These are phyloP conservation scores for Psettodes erumei DNA, from an alignment of 2,113 vertebrate genomes.

Conservation along the genomic window DNA sequence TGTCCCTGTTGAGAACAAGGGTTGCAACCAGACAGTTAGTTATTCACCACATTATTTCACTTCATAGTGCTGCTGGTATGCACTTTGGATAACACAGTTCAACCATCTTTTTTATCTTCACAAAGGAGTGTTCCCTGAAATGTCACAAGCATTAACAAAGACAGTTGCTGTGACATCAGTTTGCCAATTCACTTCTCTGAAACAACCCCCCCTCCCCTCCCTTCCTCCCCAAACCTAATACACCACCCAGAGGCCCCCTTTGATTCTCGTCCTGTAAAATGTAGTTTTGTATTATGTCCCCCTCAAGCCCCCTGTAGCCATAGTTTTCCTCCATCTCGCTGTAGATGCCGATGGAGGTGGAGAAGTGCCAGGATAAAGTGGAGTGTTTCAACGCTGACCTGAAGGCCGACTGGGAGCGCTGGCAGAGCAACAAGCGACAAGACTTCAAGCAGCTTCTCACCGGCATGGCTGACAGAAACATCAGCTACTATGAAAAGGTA, in stretches of 20 bases:
- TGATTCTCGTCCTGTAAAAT: background rate
- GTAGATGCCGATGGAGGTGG: constrained; percentile 92
- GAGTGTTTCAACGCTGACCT: constrained; percentile 98
- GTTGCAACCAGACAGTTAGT: background rate
- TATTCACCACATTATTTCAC: background rate
- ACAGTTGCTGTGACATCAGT: background rate
- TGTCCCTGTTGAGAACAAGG: too few species aligned
- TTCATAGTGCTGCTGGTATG: background rate
- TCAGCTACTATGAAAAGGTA: constrained; percentile 97
- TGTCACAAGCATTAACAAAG: background rate
- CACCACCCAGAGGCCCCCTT: background rate
- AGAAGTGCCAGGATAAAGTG: constrained; percentile 94
- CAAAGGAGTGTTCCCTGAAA: background rate
- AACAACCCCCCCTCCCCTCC: background rate
- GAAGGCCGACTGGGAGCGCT: constrained; percentile 98
- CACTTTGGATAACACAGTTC: background rate
- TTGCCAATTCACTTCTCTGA: background rate
- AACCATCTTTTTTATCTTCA: background rate
- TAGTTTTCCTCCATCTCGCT: constrained; percentile 45
- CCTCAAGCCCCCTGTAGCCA: constrained; percentile 54
- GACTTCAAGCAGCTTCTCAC: constrained; percentile 96
- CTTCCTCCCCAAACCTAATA: background rate
- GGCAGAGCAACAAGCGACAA: constrained; percentile 96
- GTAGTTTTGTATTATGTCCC: constrained; percentile 21
- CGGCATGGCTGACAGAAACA: constrained; percentile 95